Evolutionary conservation across 2,113 vertebrate species (phyloP).

Genomic region (Orycteropus afer): DNA sequence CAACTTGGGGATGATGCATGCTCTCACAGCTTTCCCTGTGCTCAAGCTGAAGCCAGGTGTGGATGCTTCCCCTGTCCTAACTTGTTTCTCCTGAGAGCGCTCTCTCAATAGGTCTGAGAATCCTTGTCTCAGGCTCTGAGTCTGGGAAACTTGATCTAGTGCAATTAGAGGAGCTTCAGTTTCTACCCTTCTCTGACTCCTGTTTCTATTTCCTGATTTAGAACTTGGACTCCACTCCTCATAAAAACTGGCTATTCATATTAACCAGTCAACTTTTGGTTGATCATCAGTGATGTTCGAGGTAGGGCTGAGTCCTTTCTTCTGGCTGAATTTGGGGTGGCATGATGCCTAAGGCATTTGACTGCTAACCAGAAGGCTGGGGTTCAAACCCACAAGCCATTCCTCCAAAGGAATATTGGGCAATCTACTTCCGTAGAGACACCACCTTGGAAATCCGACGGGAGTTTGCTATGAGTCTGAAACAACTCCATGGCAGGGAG

Average conservation of each 20-base stretch:
- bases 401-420: too few species aligned
- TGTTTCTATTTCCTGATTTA: not conserved
- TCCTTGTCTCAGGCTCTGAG: not conserved
- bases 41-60: not conserved
- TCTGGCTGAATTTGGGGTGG: not conserved
- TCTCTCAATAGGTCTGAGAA: not conserved
- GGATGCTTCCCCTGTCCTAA: too few species aligned
- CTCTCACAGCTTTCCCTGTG: not conserved
- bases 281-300: not conserved
- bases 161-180: rapidly evolving
- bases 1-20: too few species aligned
- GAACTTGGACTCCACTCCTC: not conserved
- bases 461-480: too few species aligned
- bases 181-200: not conserved
- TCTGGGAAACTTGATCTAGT: not conserved
- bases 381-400: too few species aligned
- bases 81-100: too few species aligned
- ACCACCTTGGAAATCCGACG: too few species aligned
- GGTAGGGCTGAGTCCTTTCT: rapidly evolving
- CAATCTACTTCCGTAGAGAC: too few species aligned
- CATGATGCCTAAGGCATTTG: too few species aligned
- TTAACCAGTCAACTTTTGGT: not conserved
- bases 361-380: too few species aligned
- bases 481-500: too few species aligned
- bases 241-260: not conserved